A percentile compares a stretch with the other conserved stretches of the same genome.
phyloP scores from a whole-genome alignment of 2,113 vertebrate species.

The Clarias macrocephalus region DNA sequence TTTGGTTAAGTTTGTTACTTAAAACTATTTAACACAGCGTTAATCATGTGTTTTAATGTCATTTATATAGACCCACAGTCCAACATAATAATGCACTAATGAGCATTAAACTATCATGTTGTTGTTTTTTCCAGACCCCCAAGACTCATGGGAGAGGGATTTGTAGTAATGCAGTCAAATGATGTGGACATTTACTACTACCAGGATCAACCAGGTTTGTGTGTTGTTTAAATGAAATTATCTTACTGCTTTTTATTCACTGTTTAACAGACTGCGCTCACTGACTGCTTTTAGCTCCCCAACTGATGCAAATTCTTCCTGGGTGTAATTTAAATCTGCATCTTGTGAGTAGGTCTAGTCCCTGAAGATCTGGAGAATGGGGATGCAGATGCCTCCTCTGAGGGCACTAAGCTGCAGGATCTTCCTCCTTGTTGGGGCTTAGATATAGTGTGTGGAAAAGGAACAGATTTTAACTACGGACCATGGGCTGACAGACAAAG shows the following conservation, averaged over 20 bases:
- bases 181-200: constrained; percentile 99
- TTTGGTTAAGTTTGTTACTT: neutral
- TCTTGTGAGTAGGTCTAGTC: constrained; percentile 79
- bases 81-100: too few relatives aligned
- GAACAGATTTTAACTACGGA: constrained; percentile 98
- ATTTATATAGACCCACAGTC: neutral
- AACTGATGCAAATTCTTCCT: neutral
- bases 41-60: neutral
- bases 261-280: neutral
- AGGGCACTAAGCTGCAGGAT: constrained; percentile 91
- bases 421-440: constrained; percentile 96
- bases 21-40: neutral
- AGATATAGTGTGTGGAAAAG: constrained; percentile 98
- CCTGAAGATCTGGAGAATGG: constrained; percentile 85
- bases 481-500: constrained; percentile 98
- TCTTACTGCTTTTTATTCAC: neutral
- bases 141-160: constrained; percentile 96
- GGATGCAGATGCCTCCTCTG: constrained; percentile 81
- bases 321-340: constrained; percentile 3
- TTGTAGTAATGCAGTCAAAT: constrained; percentile 98
- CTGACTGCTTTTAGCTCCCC: neutral
- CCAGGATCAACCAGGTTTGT: constrained; percentile 93
- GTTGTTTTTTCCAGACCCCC: constrained; percentile 78
- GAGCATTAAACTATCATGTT: neutral
- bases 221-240: neutral